Conservation (phyloP, 2,888 invertebrate genomes). For the Pasiphila rectangulata region DNA sequence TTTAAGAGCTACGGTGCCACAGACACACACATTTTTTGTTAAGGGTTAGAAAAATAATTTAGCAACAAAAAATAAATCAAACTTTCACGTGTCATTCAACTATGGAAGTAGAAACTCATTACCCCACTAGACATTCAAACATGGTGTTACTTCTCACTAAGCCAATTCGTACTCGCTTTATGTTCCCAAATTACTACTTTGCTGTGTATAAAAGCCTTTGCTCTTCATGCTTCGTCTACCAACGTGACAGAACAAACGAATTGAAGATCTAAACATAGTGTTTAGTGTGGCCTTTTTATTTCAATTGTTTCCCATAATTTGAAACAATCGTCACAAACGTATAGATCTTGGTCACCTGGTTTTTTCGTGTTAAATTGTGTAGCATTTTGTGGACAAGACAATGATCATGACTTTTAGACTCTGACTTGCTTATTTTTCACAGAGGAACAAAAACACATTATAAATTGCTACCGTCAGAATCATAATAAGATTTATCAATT, state of each 20-base stretch:
- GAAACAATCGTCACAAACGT: slow-evolving; percentile 30
- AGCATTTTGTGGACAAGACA: slow-evolving; percentile 20
- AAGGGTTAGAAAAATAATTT: too few relatives aligned
- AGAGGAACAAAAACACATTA: slow-evolving; percentile 1
- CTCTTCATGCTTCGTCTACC: slow-evolving; percentile 13
- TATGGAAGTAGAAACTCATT: neutral
- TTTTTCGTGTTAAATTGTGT: slow-evolving; percentile 24
- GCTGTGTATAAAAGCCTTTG: slow-evolving; percentile 11
- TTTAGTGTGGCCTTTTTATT: slow-evolving; percentile 46
- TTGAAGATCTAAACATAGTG: slow-evolving; percentile 47
- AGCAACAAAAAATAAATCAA: neutral
- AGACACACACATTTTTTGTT: neutral
- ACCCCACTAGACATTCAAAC: neutral
- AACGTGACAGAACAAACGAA: slow-evolving; percentile 53
- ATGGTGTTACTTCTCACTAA: slow-evolving; percentile 3
- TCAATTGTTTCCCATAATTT: slow-evolving; percentile 50
- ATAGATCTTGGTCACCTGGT: slow-evolving; percentile 33
- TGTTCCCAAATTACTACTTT: slow-evolving; percentile 19
- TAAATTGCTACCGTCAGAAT: neutral
- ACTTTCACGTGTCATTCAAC: neutral
- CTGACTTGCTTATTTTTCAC: slow-evolving; percentile 11
- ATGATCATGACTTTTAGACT: slow-evolving; percentile 14
- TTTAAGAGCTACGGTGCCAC: too few relatives aligned
- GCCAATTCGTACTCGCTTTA: slow-evolving; percentile 9
- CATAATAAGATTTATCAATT: too few relatives aligned